Evolutionary conservation across 2,113 vertebrate genomes (phyloP).

Genomic region (Psephotus haematonotus): DNA sequence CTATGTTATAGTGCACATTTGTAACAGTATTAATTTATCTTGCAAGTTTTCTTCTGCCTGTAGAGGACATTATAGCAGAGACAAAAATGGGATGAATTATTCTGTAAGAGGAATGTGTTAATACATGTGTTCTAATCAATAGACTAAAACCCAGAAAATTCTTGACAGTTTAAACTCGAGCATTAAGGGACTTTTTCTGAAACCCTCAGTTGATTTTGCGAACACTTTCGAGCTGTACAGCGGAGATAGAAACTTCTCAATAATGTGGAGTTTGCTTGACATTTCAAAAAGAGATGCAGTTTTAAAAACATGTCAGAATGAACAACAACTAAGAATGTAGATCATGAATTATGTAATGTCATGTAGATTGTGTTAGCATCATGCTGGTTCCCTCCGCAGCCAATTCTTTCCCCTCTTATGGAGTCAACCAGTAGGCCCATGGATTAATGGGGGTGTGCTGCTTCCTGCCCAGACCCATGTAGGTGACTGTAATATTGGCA

Average conservation of each 20-base stretch:
- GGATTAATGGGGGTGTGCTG: background rate
- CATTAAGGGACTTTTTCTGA: background rate
- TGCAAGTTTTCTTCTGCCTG: background rate
- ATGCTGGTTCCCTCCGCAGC: background rate
- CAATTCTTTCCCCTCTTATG: rapidly evolving
- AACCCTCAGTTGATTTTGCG: background rate
- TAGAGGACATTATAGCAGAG: background rate
- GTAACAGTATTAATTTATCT: background rate
- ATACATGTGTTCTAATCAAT: background rate
- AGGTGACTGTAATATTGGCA: background rate
- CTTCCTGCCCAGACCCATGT: background rate
- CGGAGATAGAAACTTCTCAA: background rate
- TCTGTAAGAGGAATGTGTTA: background rate
- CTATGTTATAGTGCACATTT: background rate
- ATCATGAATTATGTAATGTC: background rate
- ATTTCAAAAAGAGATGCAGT: background rate
- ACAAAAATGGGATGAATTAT: background rate
- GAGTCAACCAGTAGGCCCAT: background rate
- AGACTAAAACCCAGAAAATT: background rate
- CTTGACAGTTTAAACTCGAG: background rate
- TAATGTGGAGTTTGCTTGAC: background rate
- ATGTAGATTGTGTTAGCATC: background rate
- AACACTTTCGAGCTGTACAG: background rate
- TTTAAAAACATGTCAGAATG: background rate
- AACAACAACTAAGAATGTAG: background rate